Evolutionary conservation across 2,113 vertebrate genomes (phyloP).

Genomic region (Ursus arctos): DNA sequence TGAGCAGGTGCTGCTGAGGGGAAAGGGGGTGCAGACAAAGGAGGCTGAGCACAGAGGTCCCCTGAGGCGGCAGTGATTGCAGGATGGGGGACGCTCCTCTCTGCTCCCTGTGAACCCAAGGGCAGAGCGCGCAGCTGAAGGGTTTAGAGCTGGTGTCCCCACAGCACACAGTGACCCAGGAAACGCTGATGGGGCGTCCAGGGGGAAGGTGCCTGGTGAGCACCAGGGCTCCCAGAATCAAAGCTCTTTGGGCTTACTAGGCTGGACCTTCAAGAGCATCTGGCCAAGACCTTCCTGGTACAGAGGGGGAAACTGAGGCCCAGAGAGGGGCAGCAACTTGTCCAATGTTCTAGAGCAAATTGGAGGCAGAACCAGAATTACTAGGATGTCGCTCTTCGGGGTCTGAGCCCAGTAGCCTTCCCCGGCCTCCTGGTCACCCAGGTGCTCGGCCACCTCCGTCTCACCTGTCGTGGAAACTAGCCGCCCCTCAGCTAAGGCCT

Average conservation of each 20-base stretch:
- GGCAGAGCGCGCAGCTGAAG: not conserved
- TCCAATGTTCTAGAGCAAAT: not conserved
- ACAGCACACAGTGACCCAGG: fast-evolving
- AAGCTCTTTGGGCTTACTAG: not conserved
- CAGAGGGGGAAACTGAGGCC: not conserved
- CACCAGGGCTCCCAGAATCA: not conserved
- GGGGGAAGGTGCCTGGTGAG: not conserved
- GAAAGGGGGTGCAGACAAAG: not conserved
- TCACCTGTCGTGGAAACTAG: fast-evolving
- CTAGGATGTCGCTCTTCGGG: not conserved
- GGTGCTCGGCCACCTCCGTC: not conserved
- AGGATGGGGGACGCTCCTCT: not conserved
- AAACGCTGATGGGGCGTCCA: not conserved
- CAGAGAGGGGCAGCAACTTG: not conserved
- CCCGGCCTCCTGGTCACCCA: not conserved
- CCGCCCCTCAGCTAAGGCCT: not conserved
- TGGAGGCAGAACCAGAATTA: not conserved
- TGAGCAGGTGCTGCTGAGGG: not conserved
- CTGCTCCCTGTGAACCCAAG: not conserved
- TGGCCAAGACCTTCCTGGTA: not conserved
- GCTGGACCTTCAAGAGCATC: not conserved
- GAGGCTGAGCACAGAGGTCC: not conserved
- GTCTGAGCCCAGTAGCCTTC: not conserved
- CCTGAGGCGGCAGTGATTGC: not conserved
- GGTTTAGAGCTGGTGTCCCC: not conserved